A percentile compares a stretch with the other conserved stretches of the same genome.
These are phyloP conservation scores for Hemibagrus guttatus DNA, from an alignment of 2,797 vertebrate species.

Conservation along the genomic window DNA sequence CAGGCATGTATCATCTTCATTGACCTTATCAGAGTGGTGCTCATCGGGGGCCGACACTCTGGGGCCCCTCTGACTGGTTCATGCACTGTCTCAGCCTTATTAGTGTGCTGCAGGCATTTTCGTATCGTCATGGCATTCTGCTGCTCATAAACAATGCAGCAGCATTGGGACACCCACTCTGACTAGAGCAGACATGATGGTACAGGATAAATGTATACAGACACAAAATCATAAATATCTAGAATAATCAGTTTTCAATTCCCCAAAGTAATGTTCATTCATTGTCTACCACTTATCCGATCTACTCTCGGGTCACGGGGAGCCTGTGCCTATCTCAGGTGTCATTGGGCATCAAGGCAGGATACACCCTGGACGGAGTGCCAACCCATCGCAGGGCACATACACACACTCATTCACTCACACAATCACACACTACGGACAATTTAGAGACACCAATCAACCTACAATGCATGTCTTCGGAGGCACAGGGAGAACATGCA, in stretches of 20 bases:
- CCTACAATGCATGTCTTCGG: too few species aligned
- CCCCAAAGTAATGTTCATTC: neutral
- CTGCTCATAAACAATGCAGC: constrained; percentile 59
- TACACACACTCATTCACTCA: too few species aligned
- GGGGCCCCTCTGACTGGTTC: constrained; percentile 53
- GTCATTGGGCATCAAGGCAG: too few species aligned
- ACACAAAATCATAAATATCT: constrained; percentile 4
- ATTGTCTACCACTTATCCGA: too few species aligned
- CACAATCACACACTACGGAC: too few species aligned
- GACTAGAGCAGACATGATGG: constrained; percentile 37
- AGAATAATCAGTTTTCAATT: constrained; percentile 5
- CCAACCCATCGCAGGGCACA: too few species aligned
- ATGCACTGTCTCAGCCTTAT: constrained; percentile 49
- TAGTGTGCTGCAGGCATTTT: constrained; percentile 53
- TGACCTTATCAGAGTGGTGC: constrained; percentile 60
- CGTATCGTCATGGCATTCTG: constrained; percentile 58
- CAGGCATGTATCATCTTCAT: constrained; percentile 60
- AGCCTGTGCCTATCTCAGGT: too few species aligned
- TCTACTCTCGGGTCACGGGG: too few species aligned
- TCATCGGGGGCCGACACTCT: constrained; percentile 52
- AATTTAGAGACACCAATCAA: too few species aligned
- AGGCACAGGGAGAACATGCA: too few species aligned
- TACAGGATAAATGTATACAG: constrained; percentile 16
- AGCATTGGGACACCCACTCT: constrained; percentile 50
- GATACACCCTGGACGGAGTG: too few species aligned